Evolutionary conservation across 2,113 vertebrate species (phyloP).

Genomic region (Panthera tigris): DNA sequence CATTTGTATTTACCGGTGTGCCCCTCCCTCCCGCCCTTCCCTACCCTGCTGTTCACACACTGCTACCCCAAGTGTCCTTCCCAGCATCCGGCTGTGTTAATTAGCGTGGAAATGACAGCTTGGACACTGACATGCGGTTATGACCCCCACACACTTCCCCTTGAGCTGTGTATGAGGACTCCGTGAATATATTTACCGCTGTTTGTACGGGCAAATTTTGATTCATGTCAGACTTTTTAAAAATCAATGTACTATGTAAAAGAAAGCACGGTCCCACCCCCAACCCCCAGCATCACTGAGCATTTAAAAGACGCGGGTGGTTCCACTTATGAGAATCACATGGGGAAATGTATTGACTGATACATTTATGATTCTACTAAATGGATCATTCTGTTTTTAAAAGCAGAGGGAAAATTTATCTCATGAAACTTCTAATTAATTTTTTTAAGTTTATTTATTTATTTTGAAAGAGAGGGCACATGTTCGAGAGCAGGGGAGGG

Average conservation of each 20-base stretch:
- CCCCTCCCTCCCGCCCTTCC: background rate
- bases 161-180: background rate
- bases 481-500: too few relatives aligned
- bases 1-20: accelerated
- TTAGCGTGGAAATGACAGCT: background rate
- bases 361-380: background rate
- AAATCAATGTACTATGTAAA: background rate
- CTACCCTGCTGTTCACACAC: background rate
- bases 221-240: background rate
- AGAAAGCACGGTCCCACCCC: background rate
- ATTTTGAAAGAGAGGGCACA: too few relatives aligned
- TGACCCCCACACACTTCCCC: background rate
- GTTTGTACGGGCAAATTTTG: background rate
- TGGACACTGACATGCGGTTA: background rate
- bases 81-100: accelerated
- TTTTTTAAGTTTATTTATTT: too few relatives aligned
- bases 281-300: background rate
- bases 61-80: background rate
- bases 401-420: background rate
- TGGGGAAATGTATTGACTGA: background rate
- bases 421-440: background rate
- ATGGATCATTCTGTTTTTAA: background rate
- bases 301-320: background rate
- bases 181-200: background rate
- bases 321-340: background rate